These are phyloP conservation scores for Sternarchorhynchus goeldii DNA, from an alignment of 2,797 vertebrate genomes.

Conservation along the genomic window DNA sequence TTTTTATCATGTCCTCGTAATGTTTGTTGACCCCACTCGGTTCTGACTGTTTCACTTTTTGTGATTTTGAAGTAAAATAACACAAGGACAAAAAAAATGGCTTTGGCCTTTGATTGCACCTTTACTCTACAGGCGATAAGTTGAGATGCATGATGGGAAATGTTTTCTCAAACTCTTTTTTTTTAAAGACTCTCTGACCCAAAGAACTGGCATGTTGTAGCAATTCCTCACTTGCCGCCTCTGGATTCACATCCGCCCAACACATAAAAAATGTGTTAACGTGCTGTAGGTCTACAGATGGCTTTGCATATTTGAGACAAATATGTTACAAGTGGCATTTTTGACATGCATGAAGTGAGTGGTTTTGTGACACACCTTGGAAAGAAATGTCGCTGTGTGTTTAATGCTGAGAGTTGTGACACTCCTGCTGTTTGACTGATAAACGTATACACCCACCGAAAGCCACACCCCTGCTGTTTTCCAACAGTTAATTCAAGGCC, in stretches of 20 bases:
- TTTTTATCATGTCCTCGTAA: no score
- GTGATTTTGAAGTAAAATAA: background rate
- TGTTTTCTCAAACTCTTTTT: background rate
- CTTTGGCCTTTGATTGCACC: background rate
- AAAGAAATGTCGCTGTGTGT: slow-evolving; percentile 36
- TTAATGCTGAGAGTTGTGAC: slow-evolving; percentile 32
- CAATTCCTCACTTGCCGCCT: no score
- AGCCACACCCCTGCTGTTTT: slow-evolving; percentile 29
- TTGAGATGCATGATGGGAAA: background rate
- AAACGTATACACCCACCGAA: slow-evolving; percentile 39
- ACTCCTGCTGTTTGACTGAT: slow-evolving; percentile 49
- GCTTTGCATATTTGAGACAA: slow-evolving; percentile 32
- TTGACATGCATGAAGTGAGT: slow-evolving; percentile 17
- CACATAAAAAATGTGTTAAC: slow-evolving; percentile 11
- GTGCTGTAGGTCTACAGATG: background rate
- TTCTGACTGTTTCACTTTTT: no score
- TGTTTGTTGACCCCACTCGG: no score
- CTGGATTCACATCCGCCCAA: background rate
- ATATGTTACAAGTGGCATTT: slow-evolving; percentile 16
- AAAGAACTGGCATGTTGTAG: no score
- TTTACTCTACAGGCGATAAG: background rate
- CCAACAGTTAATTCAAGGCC: slow-evolving; percentile 4
- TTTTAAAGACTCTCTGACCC: background rate
- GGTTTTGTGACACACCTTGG: slow-evolving; percentile 49
- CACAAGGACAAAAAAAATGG: background rate